Percentiles rank a stretch among this genome's conserved stretches.
phyloP scores from a whole-genome alignment of 2,888 invertebrate species.

The Plebejus anna region DNA sequence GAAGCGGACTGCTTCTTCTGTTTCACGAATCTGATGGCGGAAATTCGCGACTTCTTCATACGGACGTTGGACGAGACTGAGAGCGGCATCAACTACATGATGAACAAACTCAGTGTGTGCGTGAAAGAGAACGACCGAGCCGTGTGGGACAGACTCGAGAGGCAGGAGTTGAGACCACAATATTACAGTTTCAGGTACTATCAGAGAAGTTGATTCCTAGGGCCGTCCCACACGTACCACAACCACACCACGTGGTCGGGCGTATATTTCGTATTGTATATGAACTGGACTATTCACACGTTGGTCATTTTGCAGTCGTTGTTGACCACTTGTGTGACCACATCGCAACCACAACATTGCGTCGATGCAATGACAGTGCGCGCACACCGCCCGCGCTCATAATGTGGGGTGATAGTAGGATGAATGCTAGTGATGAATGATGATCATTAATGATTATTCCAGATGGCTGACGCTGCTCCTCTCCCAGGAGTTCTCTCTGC shows the following conservation, averaged over 20 bases:
- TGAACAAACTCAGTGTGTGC: constrained; percentile 88
- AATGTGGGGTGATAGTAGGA: too few relatives aligned
- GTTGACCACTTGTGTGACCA: too few relatives aligned
- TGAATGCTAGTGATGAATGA: too few relatives aligned
- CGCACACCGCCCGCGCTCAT: too few relatives aligned
- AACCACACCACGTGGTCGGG: too few relatives aligned
- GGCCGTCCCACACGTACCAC: too few relatives aligned
- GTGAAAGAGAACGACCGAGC: constrained; percentile 87
- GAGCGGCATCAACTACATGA: constrained; percentile 94
- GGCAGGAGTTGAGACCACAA: constrained; percentile 94
- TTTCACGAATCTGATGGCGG: constrained; percentile 98
- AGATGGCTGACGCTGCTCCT: constrained; percentile 97
- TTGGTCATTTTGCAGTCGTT: too few relatives aligned
- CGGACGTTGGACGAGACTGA: constrained; percentile 96
- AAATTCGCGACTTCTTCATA: constrained; percentile 98
- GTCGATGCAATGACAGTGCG: too few relatives aligned
- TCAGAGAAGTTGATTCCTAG: too few relatives aligned
- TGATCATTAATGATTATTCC: constrained; percentile 41
- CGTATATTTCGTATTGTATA: too few relatives aligned
- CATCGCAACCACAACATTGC: too few relatives aligned
- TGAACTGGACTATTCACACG: too few relatives aligned
- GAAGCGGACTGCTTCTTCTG: constrained; percentile 99
- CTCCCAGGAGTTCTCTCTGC: constrained; percentile 98
- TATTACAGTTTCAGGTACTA: constrained; percentile 93
- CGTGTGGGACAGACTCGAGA: constrained; percentile 87